Base-by-base conservation (phyloP, 2,797 vertebrate genomes). In the Schizopygopsis malacanthus region DNA sequence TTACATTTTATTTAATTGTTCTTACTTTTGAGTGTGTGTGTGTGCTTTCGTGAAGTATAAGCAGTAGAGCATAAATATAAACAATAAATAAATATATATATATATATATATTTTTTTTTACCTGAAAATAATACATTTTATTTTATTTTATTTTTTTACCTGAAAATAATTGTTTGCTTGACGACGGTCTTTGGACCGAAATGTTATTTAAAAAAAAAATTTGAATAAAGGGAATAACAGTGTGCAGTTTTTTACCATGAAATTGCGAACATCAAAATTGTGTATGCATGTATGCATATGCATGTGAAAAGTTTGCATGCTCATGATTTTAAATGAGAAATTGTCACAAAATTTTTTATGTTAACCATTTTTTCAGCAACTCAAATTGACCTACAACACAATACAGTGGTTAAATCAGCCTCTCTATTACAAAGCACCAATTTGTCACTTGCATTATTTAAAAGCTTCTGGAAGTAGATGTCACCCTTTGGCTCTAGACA, bases 361-460 rank as follows among this genome's bases (percentile, higher is more conserved):
- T 28, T 63, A 28, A 6, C 12, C 61, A 28, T 13, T 33, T 16
- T 33, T 33, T 16, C 28, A 33, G 18, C 63, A 16, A 6, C 28
- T 67, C 33, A 37, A 18, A 37, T 67, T 18, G 20, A 6, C 20
- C 69, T 11, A 9, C 39, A 22, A 13, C 18, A 13, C n/a, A 10
- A 37, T 20, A 37, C 7, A 67, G 8, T 6, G 33, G 33, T 78
- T 16, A 25, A 78, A 59, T 78, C 76, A 25, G n/a, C 22, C 54
- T 43, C 54, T 78, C 54, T 2, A 33, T 20, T 83, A 16, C 39
- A 20, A 76, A 83, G 43, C 56, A 33, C 2, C 72, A 28, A 76
- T 83, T 76, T 80, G 65, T 25, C 85, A 10, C 77, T 69, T 63
- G 28, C 71, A n/a, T 79, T 4, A 72, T 83, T 83, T 69, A 76